Conservation (phyloP, 2,888 invertebrate species). For the Chydorus sphaericus region DNA sequence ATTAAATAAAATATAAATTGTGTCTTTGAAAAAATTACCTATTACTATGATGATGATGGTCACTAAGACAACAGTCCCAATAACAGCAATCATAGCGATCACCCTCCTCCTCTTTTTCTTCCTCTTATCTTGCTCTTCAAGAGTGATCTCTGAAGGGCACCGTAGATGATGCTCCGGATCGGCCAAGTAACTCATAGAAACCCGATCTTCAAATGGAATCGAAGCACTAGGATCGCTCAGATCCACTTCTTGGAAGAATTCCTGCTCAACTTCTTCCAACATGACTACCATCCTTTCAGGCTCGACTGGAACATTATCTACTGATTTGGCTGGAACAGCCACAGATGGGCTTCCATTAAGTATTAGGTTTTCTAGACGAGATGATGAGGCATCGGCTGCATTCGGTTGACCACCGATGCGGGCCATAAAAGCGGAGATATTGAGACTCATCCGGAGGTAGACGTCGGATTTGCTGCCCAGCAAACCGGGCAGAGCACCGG, state of each 20-base stretch:
- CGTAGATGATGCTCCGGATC: not conserved
- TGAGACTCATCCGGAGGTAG: too few relatives aligned
- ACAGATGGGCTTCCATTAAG: not conserved
- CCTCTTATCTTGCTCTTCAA: not conserved
- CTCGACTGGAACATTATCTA: not conserved
- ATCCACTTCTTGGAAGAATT: not conserved
- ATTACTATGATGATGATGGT: not conserved
- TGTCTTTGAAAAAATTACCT: not conserved
- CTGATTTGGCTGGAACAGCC: not conserved
- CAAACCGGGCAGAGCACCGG: too few relatives aligned
- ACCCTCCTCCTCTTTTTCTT: not conserved
- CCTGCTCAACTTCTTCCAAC: not conserved
- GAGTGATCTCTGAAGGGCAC: not conserved
- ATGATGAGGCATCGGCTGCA: not conserved
- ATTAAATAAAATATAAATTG: not conserved
- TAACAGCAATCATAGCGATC: not conserved
- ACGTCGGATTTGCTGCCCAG: too few relatives aligned
- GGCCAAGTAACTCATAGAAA: not conserved
- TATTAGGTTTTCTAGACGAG: not conserved
- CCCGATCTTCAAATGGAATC: not conserved
- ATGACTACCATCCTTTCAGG: not conserved
- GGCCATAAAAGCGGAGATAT: too few relatives aligned
- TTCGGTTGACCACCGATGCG: too few relatives aligned
- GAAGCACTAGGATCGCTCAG: not conserved
- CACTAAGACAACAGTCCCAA: not conserved